Percentiles rank a stretch among this genome's conserved stretches.
phyloP scores from a whole-genome alignment of 2,113 vertebrate species.

The Prochilodus magdalenae region DNA sequence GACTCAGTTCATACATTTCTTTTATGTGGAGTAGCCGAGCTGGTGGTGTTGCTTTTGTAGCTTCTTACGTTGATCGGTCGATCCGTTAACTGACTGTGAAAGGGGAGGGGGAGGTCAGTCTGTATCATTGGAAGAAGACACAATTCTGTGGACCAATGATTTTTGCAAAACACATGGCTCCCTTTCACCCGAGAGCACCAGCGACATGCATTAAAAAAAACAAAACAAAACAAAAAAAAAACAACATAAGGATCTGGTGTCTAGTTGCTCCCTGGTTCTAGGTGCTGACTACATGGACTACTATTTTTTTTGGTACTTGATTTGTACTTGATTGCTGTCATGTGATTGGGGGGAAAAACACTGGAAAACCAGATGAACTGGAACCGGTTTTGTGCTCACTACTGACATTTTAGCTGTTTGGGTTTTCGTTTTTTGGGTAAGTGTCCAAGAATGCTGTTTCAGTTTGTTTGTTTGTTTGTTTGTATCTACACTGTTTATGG shows the following conservation, averaged over 20 bases:
- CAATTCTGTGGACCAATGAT: background rate
- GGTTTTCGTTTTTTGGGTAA: constrained; percentile 53
- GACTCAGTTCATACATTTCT: constrained; percentile 63
- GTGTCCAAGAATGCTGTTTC: constrained; percentile 61
- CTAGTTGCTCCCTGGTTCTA: constrained; percentile 21
- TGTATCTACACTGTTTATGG: background rate
- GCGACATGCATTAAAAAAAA: background rate
- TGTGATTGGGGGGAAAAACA: constrained; percentile 58
- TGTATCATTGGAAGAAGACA: constrained; percentile 1
- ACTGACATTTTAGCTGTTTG: constrained; percentile 45
- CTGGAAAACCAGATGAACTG: constrained; percentile 66
- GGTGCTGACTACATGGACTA: constrained; percentile 48
- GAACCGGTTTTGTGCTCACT: constrained; percentile 59
- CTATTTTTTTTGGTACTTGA: constrained; percentile 72
- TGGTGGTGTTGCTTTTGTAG: constrained; percentile 69
- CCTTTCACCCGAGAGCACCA: constrained; percentile 25
- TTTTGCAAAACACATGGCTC: background rate
- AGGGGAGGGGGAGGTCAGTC: constrained; percentile 49
- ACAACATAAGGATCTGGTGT: background rate
- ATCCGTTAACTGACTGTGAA: constrained; percentile 73
- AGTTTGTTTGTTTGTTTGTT: constrained; percentile 43
- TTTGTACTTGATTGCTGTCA: constrained; percentile 69
- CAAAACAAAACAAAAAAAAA: no score
- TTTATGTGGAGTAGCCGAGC: constrained; percentile 59
- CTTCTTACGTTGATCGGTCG: constrained; percentile 60